phyloP scores from a whole-genome alignment of 2,888 invertebrate species.

The Omphaloscelis lunosa region DNA sequence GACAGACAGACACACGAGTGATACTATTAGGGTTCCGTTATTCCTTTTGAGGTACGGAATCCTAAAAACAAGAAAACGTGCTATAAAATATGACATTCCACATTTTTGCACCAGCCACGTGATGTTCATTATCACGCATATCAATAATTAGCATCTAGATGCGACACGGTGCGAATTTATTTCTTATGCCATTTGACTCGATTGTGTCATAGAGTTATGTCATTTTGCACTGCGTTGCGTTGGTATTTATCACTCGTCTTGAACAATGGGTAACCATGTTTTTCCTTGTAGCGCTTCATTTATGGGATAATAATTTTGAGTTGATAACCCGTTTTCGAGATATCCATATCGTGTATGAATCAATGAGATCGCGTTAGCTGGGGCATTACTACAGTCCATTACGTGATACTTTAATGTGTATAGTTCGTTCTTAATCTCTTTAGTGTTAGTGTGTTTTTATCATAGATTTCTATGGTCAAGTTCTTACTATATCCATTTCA shows the following conservation, averaged over 20 bases:
- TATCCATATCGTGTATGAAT: too few relatives aligned
- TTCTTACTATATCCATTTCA: not conserved
- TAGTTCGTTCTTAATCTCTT: too few relatives aligned
- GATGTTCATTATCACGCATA: constrained; percentile 19
- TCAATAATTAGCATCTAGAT: constrained; percentile 19
- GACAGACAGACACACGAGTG: too few relatives aligned
- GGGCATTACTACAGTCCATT: not conserved
- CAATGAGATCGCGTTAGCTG: not conserved
- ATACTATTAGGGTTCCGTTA: too few relatives aligned
- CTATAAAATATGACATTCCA: not conserved
- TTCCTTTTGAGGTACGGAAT: too few relatives aligned
- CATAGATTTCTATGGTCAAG: not conserved
- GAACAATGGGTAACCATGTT: not conserved
- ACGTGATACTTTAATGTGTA: not conserved
- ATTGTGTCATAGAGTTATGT: constrained; percentile 29
- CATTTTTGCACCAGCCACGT: not conserved
- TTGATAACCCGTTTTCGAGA: too few relatives aligned
- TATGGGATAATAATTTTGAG: not conserved
- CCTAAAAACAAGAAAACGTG: not conserved
- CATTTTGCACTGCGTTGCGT: constrained; percentile 8
- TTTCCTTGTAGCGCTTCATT: not conserved
- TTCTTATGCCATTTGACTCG: constrained; percentile 2
- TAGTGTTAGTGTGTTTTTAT: not conserved
- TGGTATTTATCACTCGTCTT: not conserved
- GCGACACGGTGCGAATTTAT: constrained; percentile 6